Percentiles rank a stretch among this genome's conserved stretches.
These are phyloP conservation scores for Limnodromus scolopaceus DNA, from an alignment of 2,797 vertebrate genomes.

Conservation along the genomic window DNA sequence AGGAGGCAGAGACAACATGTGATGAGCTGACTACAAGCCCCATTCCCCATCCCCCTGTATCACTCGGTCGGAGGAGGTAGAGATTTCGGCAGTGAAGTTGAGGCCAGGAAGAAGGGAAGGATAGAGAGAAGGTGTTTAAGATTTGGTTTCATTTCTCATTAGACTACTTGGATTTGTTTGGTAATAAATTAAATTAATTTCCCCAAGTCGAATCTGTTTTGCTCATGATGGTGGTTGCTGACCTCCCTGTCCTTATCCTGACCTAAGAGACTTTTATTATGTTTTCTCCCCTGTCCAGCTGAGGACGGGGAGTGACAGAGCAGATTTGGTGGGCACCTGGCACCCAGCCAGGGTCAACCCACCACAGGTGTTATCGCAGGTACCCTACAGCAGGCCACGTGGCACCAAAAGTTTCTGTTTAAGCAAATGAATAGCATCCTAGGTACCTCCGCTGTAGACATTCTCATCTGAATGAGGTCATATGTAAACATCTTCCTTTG, in stretches of 20 bases:
- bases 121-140: background rate
- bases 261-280: rapidly evolving
- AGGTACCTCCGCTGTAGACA: background rate
- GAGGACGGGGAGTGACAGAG: background rate
- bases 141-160: background rate
- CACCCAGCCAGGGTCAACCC: background rate
- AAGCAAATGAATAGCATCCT: background rate
- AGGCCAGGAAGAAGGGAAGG: rapidly evolving
- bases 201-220: rapidly evolving
- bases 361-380: background rate
- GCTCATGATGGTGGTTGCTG: rapidly evolving
- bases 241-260: rapidly evolving
- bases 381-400: background rate
- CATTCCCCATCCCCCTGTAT: rapidly evolving
- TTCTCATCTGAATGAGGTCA: background rate
- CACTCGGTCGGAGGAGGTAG: rapidly evolving
- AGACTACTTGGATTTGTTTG: background rate
- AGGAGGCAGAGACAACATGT: rapidly evolving
- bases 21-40: rapidly evolving
- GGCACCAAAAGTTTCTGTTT: background rate
- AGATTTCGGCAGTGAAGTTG: rapidly evolving
- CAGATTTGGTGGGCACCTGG: background rate
- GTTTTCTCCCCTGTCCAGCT: background rate
- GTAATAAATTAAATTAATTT: background rate
- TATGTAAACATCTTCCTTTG: background rate